Percentiles rank a stretch among this genome's conserved stretches.
Evolutionary conservation across 2,797 vertebrate species (phyloP).

Genomic region (Gymnocypris eckloni): DNA sequence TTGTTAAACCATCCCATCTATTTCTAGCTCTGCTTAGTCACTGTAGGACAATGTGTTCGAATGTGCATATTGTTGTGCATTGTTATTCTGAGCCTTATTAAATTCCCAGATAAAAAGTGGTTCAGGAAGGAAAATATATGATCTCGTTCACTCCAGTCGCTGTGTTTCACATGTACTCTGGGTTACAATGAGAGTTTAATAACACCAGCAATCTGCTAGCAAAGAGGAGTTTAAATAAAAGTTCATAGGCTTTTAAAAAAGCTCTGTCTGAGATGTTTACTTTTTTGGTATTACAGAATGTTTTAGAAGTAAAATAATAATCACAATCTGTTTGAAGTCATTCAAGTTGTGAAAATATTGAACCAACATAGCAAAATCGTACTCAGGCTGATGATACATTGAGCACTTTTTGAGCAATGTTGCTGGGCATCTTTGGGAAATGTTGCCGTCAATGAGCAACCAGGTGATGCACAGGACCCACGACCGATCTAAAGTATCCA

Average conservation of each 20-base stretch:
- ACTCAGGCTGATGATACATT: no score
- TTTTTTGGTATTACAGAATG: slow-evolving; percentile 8
- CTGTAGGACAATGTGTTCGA: slow-evolving; percentile 18
- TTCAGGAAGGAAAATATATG: background rate
- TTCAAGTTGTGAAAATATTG: background rate
- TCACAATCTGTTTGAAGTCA: background rate
- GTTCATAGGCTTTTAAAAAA: background rate
- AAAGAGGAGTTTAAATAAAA: background rate
- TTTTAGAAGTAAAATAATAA: slow-evolving; percentile 14
- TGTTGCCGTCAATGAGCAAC: no score
- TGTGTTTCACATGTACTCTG: background rate
- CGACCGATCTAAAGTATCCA: no score
- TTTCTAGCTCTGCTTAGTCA: slow-evolving; percentile 2
- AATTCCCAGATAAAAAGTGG: slow-evolving; percentile 23
- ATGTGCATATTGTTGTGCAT: slow-evolving; percentile 18
- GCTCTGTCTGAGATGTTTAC: background rate
- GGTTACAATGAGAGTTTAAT: slow-evolving; percentile 1
- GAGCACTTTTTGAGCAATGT: no score
- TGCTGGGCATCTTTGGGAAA: no score
- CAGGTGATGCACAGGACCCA: no score
- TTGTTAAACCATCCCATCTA: slow-evolving; percentile 21
- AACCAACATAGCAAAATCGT: slow-evolving; percentile 4
- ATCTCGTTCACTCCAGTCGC: background rate
- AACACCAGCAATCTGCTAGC: background rate
- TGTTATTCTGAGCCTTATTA: slow-evolving; percentile 10